phyloP scores from a whole-genome alignment of 2,888 invertebrate species.

The Orthonevra nobilis region DNA sequence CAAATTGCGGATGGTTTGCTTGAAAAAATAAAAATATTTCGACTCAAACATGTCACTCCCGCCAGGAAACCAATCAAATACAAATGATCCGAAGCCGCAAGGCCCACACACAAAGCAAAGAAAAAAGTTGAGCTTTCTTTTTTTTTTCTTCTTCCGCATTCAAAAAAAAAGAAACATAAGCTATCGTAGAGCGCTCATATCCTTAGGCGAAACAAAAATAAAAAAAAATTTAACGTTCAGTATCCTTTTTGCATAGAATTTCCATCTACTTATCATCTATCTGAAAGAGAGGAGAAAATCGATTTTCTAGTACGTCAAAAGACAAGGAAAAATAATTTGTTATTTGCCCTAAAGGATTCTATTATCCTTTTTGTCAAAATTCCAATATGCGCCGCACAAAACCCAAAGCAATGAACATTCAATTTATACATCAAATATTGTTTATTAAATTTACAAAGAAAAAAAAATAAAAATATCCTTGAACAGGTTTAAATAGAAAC shows the following conservation, averaged over 20 bases:
- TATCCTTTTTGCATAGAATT: conserved; percentile 25
- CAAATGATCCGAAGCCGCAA: too few species aligned
- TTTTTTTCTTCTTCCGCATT: neutral
- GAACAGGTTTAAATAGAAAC: neutral
- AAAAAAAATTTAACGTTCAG: too few species aligned
- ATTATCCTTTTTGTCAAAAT: neutral
- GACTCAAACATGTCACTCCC: too few species aligned
- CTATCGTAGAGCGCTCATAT: too few species aligned
- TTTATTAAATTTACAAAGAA: neutral
- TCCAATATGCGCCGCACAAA: conserved; percentile 18
- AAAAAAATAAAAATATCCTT: neutral
- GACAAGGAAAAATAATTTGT: conserved; percentile 12
- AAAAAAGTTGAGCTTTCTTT: too few species aligned
- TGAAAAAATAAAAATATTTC: too few species aligned
- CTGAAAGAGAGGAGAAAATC: conserved; percentile 2
- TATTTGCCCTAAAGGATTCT: neutral
- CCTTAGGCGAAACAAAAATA: too few species aligned
- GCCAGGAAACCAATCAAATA: too few species aligned
- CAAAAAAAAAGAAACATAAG: neutral
- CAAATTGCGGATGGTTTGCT: too few species aligned
- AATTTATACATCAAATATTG: conserved; percentile 18
- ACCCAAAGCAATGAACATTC: conserved; percentile 24
- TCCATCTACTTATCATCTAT: conserved; percentile 10
- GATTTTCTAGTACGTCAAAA: neutral
- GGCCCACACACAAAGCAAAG: too few species aligned